These are phyloP conservation scores for Meandrina meandrites DNA, from an alignment of 92 coral and sea anemone species.

Conservation along the genomic window DNA sequence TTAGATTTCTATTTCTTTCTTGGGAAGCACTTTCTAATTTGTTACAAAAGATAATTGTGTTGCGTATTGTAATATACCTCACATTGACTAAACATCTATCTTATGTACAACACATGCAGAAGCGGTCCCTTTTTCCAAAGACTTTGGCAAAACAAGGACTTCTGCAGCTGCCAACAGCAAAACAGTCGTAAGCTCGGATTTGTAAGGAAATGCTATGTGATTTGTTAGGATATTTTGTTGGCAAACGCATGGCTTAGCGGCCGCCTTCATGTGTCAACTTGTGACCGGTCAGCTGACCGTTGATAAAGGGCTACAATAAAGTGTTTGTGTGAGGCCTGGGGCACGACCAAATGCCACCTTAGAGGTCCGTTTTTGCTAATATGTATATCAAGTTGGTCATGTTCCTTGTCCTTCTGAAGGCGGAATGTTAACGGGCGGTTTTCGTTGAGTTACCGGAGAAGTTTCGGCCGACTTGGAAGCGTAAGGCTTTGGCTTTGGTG, in stretches of 20 bases:
- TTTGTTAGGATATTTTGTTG: not conserved
- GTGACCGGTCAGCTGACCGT: too few relatives aligned
- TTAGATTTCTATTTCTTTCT: not conserved
- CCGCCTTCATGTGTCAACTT: not conserved
- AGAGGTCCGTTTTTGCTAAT: not conserved
- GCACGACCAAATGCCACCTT: not conserved
- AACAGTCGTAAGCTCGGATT: not conserved
- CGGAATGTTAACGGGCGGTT: not conserved
- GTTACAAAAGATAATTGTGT: not conserved
- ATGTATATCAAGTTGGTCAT: not conserved
- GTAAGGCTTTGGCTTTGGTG: slow-evolving; percentile 29
- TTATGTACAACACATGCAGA: not conserved
- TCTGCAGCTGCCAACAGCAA: not conserved
- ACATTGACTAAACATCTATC: not conserved
- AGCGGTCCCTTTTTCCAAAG: not conserved
- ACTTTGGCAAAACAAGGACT: not conserved
- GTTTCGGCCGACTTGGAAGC: slow-evolving; percentile 21
- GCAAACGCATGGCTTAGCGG: not conserved
- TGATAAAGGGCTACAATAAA: not conserved
- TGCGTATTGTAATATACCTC: not conserved
- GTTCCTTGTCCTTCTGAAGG: slow-evolving; percentile 21
- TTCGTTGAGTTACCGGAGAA: slow-evolving; percentile 7
- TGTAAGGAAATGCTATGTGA: not conserved
- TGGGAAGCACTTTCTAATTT: not conserved
- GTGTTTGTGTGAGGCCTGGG: not conserved